A percentile compares a stretch with the other conserved stretches of the same genome.
Evolutionary conservation across 2,888 invertebrate species (phyloP).

Genomic region (Lissonota sp.): DNA sequence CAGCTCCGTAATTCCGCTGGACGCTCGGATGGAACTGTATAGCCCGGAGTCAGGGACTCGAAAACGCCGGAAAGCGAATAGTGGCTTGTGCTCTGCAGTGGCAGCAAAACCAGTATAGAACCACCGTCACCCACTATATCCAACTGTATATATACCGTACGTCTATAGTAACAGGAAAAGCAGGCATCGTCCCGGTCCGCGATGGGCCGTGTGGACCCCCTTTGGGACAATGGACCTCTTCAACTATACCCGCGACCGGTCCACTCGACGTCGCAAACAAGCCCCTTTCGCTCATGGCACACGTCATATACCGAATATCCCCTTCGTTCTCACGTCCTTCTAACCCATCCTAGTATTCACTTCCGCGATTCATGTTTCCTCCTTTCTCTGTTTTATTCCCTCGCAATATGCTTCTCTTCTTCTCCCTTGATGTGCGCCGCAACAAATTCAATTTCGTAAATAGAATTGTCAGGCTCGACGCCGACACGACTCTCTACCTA

Average conservation of each 20-base stretch:
- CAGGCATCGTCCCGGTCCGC: slow-evolving; percentile 52
- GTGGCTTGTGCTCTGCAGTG: slow-evolving; percentile 65
- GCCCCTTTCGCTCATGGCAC: slow-evolving; percentile 70
- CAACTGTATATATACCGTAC: background rate
- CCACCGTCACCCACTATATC: slow-evolving; percentile 42
- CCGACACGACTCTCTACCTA: slow-evolving; percentile 1
- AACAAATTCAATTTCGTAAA: slow-evolving; percentile 61
- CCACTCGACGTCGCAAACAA: slow-evolving; percentile 80
- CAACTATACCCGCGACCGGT: slow-evolving; percentile 73
- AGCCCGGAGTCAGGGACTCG: slow-evolving; percentile 56
- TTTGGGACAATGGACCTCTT: slow-evolving; percentile 77
- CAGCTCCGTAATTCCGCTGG: slow-evolving; percentile 57
- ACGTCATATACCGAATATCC: slow-evolving; percentile 42
- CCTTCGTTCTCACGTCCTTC: slow-evolving; percentile 42
- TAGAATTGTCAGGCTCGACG: slow-evolving; percentile 17
- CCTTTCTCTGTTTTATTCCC: background rate
- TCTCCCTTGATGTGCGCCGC: slow-evolving; percentile 15
- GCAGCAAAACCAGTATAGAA: slow-evolving; percentile 53
- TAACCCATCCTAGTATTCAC: slow-evolving; percentile 12
- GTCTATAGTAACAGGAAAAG: slow-evolving; percentile 37
- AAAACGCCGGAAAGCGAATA: slow-evolving; percentile 75
- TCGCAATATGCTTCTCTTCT: background rate
- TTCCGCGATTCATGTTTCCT: background rate
- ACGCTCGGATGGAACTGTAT: slow-evolving; percentile 55
- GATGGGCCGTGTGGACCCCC: slow-evolving; percentile 67